Evolutionary conservation across 1,140 invertebrate species (phyloP), one percentile per base, ranked within the genome.

Genomic region (Caenorhabditis briggsae): DNA sequence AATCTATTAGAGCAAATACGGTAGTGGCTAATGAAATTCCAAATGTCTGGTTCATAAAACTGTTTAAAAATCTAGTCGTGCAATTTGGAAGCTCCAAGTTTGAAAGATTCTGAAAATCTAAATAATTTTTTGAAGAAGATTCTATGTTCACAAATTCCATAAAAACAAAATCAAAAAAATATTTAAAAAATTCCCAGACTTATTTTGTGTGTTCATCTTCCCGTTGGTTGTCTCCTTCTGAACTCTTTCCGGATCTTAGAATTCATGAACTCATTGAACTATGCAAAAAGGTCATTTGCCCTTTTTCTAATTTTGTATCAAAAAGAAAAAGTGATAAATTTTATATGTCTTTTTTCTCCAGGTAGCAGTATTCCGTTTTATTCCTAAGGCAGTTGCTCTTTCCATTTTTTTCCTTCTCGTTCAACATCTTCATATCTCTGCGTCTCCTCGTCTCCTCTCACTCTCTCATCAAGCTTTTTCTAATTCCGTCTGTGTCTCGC

Each of bases 351-450:
- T 18, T 58, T 16, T 58, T 33, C 59, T 23, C 25, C 59, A 61
- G 59, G 23, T 61, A 61, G 23, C 14, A 53, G 50, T 53, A 11
- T 12, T 74, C 65, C 48, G 78, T 23, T 82, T 43, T 48, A 20
- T 82, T 56, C n/a, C 23, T 3, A 46, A 20, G 8, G 43, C n/a
- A 82, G n/a, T 53, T 48, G 41, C 48, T 82, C 23, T 48, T 23
- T 56, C 41, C 14, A 48, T 59, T n/a, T 53, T 50, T 55, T 12
- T 23, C 18, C 6, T 25, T 59, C 43, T 48, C 41, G 9, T 84
- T 43, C 41, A 33, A 83, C 50, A 16, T 9, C 20, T 84, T 23
- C 46, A 84, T n/a, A 84, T 43, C 41, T 61, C 82, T 59, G 82
- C 56, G 50, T 58, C 58, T 83, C 82, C 25, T 61, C 64, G 64